These are phyloP conservation scores for Gonioctena quinquepunctata DNA, from an alignment of 1,140 invertebrate genomes.

Conservation along the genomic window DNA sequence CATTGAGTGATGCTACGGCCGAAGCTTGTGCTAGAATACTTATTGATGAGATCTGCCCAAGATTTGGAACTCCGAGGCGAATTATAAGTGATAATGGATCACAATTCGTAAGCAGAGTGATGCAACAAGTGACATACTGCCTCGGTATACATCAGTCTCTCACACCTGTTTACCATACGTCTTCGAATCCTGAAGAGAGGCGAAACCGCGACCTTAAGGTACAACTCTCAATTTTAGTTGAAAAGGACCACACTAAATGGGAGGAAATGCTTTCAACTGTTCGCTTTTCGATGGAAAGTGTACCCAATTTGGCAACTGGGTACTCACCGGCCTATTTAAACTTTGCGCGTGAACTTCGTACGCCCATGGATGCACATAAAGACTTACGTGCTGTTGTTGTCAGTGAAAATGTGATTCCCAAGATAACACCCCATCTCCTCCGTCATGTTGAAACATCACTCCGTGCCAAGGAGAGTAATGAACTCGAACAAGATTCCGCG, in stretches of 20 bases:
- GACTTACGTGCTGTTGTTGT: conserved; percentile 16
- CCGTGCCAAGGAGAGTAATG: background rate
- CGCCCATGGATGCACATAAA: conserved; percentile 6
- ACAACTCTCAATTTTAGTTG: conserved; percentile 4
- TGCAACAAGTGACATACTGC: conserved; percentile 41
- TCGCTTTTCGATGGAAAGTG: conserved; percentile 55
- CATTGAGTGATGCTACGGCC: conserved; percentile 27
- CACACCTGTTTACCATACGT: conserved; percentile 46
- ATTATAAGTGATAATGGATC: conserved; percentile 21
- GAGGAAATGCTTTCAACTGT: conserved; percentile 48
- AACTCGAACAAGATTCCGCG: background rate
- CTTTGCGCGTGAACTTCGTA: conserved; percentile 18
- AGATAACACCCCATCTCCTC: background rate
- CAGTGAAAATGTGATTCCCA: background rate
- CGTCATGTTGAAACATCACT: background rate
- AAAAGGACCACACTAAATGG: conserved; percentile 19
- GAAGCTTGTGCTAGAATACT: conserved; percentile 27
- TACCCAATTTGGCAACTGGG: conserved; percentile 18
- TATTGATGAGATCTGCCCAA: conserved; percentile 32
- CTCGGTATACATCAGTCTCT: conserved; percentile 46
- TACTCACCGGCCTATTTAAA: conserved; percentile 6
- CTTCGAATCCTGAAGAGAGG: conserved; percentile 39
- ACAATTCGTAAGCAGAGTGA: conserved; percentile 34
- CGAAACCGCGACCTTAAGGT: conserved; percentile 44
- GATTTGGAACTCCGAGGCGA: conserved; percentile 22